These are phyloP conservation scores for Onychomys arenicola DNA, from an alignment of 2,797 vertebrate species.

Conservation along the genomic window DNA sequence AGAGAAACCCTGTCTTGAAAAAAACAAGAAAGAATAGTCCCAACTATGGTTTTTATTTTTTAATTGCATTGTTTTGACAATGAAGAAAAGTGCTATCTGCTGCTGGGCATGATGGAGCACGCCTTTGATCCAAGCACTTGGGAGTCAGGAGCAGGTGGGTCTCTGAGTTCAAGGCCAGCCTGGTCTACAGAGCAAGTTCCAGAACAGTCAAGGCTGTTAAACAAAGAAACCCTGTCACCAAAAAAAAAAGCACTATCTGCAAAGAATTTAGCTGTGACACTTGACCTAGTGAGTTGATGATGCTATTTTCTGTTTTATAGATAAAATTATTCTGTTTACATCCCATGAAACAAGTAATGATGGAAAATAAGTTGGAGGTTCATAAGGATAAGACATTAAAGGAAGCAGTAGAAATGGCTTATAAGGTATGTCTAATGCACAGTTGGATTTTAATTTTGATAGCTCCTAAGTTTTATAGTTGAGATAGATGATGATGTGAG, in stretches of 20 bases:
- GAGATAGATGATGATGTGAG: slow-evolving; percentile 9
- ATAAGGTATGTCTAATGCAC: slow-evolving; percentile 90
- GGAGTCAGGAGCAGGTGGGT: background rate
- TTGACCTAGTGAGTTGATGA: slow-evolving; percentile 33
- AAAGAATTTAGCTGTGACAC: slow-evolving; percentile 39
- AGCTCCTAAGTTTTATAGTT: slow-evolving; percentile 7
- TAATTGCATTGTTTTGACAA: slow-evolving; percentile 58
- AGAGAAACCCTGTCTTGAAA: background rate
- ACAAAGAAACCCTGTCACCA: background rate
- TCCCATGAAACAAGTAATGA: slow-evolving; percentile 96
- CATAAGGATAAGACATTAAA: slow-evolving; percentile 98
- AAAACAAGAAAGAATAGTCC: background rate
- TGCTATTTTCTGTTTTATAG: slow-evolving; percentile 85
- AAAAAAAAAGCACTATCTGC: background rate
- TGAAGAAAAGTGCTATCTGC: background rate
- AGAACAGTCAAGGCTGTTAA: background rate
- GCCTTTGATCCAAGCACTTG: background rate
- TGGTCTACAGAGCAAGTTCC: background rate
- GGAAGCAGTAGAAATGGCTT: slow-evolving; percentile 97
- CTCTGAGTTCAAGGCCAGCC: background rate
- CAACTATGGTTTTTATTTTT: slow-evolving; percentile 40
- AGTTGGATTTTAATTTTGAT: slow-evolving; percentile 20
- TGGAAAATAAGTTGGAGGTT: slow-evolving; percentile 98
- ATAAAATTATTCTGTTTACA: slow-evolving; percentile 99
- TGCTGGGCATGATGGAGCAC: background rate